Percentiles rank a stretch among this genome's conserved stretches.
Evolutionary conservation across 2,113 vertebrate genomes (phyloP).

Genomic region (Corydoras maculifer): DNA sequence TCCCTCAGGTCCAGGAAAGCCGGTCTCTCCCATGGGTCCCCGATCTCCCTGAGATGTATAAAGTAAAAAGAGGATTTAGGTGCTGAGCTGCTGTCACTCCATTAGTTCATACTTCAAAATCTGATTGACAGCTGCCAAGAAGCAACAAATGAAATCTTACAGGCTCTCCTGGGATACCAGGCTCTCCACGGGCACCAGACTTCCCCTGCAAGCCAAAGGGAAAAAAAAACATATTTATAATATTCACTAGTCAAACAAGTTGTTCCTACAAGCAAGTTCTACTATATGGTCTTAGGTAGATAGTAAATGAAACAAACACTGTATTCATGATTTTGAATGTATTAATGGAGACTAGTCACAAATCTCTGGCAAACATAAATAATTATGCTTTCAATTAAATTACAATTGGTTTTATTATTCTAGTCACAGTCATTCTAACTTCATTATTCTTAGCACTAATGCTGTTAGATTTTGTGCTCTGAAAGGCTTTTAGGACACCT

Average conservation of each 20-base stretch:
- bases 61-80: conserved; percentile 45
- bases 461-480: too few species aligned
- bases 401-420: too few species aligned
- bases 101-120: not conserved
- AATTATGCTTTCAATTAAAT: too few species aligned
- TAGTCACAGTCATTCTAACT: too few species aligned
- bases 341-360: too few species aligned
- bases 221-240: conserved; percentile 10
- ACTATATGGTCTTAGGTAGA: too few species aligned
- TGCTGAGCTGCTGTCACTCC: conserved; percentile 44
- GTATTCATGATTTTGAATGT: too few species aligned
- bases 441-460: too few species aligned
- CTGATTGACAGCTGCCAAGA: conserved; percentile 28
- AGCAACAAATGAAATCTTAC: conserved; percentile 68
- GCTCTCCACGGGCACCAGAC: conserved; percentile 74
- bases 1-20: conserved; percentile 92
- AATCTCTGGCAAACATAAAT: too few species aligned
- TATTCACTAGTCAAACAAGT: not conserved
- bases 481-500: too few species aligned
- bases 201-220: conserved; percentile 77
- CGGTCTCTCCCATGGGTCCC: conserved; percentile 87
- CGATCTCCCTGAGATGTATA: conserved; percentile 76
- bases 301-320: too few species aligned
- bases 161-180: conserved; percentile 84
- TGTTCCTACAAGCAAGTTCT: too few species aligned